Percentiles rank a stretch among this genome's conserved stretches.
These are phyloP conservation scores for Thomomys bottae DNA, from an alignment of 2,113 vertebrate species.

Conservation along the genomic window DNA sequence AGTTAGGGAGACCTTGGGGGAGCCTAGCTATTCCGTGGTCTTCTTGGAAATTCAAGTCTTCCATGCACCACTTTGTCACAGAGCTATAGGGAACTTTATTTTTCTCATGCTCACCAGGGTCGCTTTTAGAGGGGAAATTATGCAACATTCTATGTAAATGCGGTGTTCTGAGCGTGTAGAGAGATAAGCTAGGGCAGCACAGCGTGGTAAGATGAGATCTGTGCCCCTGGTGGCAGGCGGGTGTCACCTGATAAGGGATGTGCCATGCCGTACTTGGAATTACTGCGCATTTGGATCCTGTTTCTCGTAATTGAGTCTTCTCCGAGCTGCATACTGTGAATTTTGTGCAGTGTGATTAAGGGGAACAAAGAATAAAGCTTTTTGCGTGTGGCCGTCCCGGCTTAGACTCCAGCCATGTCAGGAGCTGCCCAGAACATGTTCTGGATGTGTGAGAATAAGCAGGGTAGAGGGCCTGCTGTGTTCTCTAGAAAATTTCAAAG, in stretches of 20 bases:
- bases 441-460: neutral
- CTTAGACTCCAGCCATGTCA: neutral
- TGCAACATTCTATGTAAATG: slow-evolving; percentile 73
- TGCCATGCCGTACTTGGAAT: slow-evolving; percentile 72
- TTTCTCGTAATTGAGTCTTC: slow-evolving; percentile 70
- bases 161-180: slow-evolving; percentile 48
- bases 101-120: slow-evolving; percentile 68
- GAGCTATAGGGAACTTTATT: slow-evolving; percentile 73
- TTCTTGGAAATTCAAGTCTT: slow-evolving; percentile 77
- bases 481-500: slow-evolving; percentile 22
- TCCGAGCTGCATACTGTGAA: neutral
- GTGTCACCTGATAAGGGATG: slow-evolving; percentile 61
- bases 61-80: slow-evolving; percentile 40
- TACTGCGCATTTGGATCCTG: slow-evolving; percentile 27
- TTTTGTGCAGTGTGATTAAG: slow-evolving; percentile 8
- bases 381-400: neutral
- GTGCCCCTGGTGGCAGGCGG: slow-evolving; percentile 51
- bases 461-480: slow-evolving; percentile 21
- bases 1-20: too few relatives aligned
- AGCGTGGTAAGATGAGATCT: slow-evolving; percentile 58
- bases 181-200: slow-evolving; percentile 65
- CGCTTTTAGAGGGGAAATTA: slow-evolving; percentile 73
- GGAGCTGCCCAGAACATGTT: neutral
- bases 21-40: slow-evolving; percentile 58
- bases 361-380: slow-evolving; percentile 17